Evolutionary conservation across 2,113 vertebrate genomes (phyloP), one percentile per base, ranked within the genome.

Genomic region (Malurus elegans): DNA sequence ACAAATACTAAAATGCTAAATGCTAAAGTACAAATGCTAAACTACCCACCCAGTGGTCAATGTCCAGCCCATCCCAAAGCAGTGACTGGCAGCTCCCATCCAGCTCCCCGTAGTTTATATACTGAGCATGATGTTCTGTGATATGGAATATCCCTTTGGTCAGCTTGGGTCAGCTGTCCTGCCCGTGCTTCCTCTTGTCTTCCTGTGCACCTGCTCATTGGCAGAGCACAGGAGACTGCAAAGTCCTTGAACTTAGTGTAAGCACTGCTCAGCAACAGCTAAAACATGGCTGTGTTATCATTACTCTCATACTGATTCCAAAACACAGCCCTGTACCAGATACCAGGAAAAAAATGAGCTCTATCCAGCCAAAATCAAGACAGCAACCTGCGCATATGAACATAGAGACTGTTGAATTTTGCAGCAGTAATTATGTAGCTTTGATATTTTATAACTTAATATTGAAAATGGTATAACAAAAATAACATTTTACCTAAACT

Each of bases 141-240:
- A 8, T 29, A 12, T 10, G 38, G 10, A 60, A 53, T n/a, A n/a
- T 29, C 19, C 28, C 23, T 81, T 51, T 73, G 44, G 8, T 6
- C 32, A 51, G 10, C 28, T 47, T 50, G 20, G 32, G 15, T 66
- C 69, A 74, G 10, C 38, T 60, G 8, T 74, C 45, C 60, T 8
- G 16, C 7, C n/a, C 3, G 1, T 53, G 18, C 18, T 25, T 6
- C 28, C 15, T 45, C 12, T 13, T 0, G 2, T 18, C 23, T n/a
- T 38, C 45, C 12, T 20, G 10, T 38, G 18, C 28, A 20, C 10
- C 53, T 67, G 3, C 45, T 20, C 8, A 20, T 12, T 66, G 38
- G 3, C 26, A 38, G 18, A 28, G 45, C 12, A 45, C 2, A 2
- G 54, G 45, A 60, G n/a, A 29, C 14, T 45, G n/a, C 4, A n/a